Evolutionary conservation across 2,888 invertebrate genomes (phyloP).

Genomic region (Drosophila antonietae): DNA sequence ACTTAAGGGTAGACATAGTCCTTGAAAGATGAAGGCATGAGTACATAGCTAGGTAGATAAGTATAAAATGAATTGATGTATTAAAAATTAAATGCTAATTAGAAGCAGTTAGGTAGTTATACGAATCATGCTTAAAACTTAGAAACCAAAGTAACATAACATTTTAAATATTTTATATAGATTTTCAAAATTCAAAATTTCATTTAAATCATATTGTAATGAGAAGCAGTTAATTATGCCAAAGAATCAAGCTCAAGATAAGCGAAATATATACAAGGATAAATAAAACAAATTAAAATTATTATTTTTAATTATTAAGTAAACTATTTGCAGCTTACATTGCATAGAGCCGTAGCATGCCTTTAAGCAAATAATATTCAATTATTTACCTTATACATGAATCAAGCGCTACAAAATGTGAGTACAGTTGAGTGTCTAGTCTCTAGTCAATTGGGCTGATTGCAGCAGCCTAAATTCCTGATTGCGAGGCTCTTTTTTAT

Average conservation of each 20-base stretch:
- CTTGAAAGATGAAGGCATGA: background rate
- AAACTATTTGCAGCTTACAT: background rate
- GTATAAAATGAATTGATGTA: background rate
- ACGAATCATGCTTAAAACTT: no score
- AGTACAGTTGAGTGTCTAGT: background rate
- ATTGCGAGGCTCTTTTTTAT: conserved; percentile 19
- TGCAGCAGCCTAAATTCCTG: conserved; percentile 14
- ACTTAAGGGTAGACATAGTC: background rate
- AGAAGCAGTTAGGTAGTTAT: background rate
- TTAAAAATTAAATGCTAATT: background rate
- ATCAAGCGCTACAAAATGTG: background rate
- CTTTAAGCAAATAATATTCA: background rate
- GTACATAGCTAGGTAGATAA: background rate
- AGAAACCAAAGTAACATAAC: no score
- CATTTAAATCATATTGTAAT: no score
- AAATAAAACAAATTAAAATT: background rate
- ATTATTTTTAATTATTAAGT: background rate
- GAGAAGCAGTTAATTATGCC: no score
- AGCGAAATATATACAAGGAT: background rate
- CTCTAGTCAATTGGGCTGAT: conserved; percentile 11
- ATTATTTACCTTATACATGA: background rate
- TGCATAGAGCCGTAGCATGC: background rate
- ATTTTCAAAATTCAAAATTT: no score
- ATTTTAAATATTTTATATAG: no score
- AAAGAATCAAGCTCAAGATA: no score